Evolutionary conservation across 2,797 vertebrate genomes (phyloP).

Genomic region (Siniperca undulata): DNA sequence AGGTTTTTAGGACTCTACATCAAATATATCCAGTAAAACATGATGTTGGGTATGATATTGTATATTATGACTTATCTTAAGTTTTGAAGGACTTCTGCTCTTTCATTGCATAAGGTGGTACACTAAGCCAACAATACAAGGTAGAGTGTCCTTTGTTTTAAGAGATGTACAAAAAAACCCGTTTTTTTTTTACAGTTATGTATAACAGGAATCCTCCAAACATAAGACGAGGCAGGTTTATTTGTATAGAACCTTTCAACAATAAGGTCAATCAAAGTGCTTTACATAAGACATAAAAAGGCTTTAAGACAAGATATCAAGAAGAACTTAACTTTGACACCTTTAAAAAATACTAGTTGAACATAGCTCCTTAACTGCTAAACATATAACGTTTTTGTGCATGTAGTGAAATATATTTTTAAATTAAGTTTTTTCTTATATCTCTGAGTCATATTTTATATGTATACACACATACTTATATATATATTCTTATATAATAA

Average conservation of each 20-base stretch:
- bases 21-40: not conserved
- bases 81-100: not conserved
- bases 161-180: not conserved
- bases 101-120: too few species aligned
- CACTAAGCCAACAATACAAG: not conserved
- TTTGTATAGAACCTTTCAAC: not conserved
- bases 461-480: not conserved
- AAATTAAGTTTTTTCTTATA: not conserved
- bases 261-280: not conserved
- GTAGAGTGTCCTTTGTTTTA: not conserved
- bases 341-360: too few species aligned
- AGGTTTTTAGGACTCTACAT: not conserved
- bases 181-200: not conserved
- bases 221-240: not conserved
- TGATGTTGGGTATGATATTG: not conserved
- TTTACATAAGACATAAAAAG: too few species aligned
- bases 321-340: not conserved
- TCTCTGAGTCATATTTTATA: not conserved
- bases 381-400: too few species aligned
- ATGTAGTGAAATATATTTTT: too few species aligned
- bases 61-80: not conserved
- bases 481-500: too few species aligned
- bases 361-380: too few species aligned
- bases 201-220: not conserved
- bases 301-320: too few species aligned